These are phyloP conservation scores for Nothocercus julius DNA, from an alignment of 2,113 vertebrate species.

Conservation along the genomic window DNA sequence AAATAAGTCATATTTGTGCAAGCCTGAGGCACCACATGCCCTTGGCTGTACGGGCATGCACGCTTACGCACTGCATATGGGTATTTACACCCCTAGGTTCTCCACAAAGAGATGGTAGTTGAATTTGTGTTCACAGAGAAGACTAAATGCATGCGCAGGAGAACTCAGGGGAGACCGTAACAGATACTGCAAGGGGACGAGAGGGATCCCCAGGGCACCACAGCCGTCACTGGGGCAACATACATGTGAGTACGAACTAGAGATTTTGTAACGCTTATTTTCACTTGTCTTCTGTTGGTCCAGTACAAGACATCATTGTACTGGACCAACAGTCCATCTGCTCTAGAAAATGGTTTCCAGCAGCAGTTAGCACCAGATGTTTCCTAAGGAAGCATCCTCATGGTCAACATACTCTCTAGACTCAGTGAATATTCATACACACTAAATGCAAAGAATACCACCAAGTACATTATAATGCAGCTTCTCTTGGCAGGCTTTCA, in stretches of 20 bases:
- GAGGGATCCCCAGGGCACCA: background rate
- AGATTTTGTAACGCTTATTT: background rate
- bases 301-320: slow-evolving; percentile 36
- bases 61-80: background rate
- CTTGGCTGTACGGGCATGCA: too few species aligned
- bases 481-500: background rate
- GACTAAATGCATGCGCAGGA: background rate
- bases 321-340: slow-evolving; percentile 6
- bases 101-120: background rate
- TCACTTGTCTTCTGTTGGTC: slow-evolving; percentile 18
- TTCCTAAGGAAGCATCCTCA: slow-evolving; percentile 61
- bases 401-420: background rate
- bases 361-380: slow-evolving; percentile 27
- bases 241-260: background rate
- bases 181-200: background rate
- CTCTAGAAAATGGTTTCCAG: slow-evolving; percentile 26
- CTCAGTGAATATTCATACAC: background rate
- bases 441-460: background rate
- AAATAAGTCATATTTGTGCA: background rate
- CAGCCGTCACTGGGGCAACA: background rate
- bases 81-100: background rate
- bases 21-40: background rate
- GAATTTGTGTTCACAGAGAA: background rate
- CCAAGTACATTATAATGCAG: background rate
- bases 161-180: background rate